A percentile compares a stretch with the other conserved stretches of the same genome.
Conservation (phyloP, 2,888 invertebrate species). For the Bugula neritina region DNA sequence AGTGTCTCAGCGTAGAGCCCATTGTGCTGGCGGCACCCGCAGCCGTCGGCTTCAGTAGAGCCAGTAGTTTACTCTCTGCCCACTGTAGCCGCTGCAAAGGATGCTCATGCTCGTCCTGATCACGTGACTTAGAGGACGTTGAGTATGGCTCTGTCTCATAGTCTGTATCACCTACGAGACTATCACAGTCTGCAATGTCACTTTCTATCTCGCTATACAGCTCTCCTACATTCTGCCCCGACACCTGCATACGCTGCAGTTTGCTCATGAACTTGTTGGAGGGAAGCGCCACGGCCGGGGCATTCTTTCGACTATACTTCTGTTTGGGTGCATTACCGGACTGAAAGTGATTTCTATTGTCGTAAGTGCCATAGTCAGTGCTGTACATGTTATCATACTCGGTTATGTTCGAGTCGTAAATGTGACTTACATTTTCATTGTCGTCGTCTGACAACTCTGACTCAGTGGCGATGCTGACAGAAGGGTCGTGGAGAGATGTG, state of each 20-base stretch:
- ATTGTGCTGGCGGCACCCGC: neutral
- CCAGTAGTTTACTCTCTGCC: constrained; percentile 39
- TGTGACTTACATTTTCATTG: neutral
- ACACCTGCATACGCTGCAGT: constrained; percentile 25
- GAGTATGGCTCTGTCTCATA: constrained; percentile 77
- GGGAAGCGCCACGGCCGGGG: neutral
- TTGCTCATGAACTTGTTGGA: constrained; percentile 23
- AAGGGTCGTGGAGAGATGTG: no score
- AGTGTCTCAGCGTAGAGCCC: constrained; percentile 23
- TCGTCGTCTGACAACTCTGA: constrained; percentile 25
- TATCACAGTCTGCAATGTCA: constrained; percentile 52
- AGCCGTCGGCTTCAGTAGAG: constrained; percentile 57
- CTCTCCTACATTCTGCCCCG: constrained; percentile 31
- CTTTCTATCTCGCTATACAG: constrained; percentile 31
- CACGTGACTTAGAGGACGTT: constrained; percentile 61
- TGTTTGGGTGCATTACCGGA: neutral
- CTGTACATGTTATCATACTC: constrained; percentile 26
- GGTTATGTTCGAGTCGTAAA: constrained; percentile 5
- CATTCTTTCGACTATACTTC: neutral
- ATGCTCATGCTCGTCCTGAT: neutral
- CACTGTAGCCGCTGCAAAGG: neutral
- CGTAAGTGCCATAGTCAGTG: constrained; percentile 18
- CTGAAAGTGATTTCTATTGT: neutral
- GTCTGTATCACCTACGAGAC: constrained; percentile 66
- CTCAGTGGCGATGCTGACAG: neutral